Evolutionary conservation across 2,888 invertebrate genomes (phyloP), one percentile per base, ranked within the genome.

Genomic region (Chirona hameri): DNA sequence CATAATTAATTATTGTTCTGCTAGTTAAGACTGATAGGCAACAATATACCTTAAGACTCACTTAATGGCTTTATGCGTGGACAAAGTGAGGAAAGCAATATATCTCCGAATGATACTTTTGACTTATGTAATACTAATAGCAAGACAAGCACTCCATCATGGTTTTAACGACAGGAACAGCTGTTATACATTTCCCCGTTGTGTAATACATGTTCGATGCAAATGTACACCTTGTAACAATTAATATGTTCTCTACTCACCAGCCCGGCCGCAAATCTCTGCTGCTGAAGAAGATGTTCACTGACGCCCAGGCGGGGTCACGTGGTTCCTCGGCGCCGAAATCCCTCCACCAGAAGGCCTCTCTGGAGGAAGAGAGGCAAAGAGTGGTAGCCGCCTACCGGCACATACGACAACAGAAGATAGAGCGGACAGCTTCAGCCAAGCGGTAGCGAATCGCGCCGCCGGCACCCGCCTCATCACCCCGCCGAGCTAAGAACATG

Each of bases 221-320:
- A 52, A 14, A 7, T 52, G 52, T 10, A 10, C 7, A 52, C 7
- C 10, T 7, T 52, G 52, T 7, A 52, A 52, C 14, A 12, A 57
- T 57, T 21, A 4, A 57, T 21, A 57, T 21, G 18, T 14, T 12
- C 21, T 57, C 3, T 18, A 57, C 14, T 48, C 48, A 12, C 48
- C 76, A 76, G 76, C 76, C 76, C 7, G 76, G 76, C 15, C 39
- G 76, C 21, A 76, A 76, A 21, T 76, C 76, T 1, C 76, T 76
- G 31, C 76, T 76, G 18, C 39, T 76, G 21, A 76, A 76, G 76
- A 31, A 39, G 76, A 4, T 76, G 31, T 76, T 21, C 21, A 76
- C 76, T 21, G 39, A 39, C 5, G 76, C 76, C 7, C 76, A 76
- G 39, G 76, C 76, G 18, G 76, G 76, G 14, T 1, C 21, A 4